Percentiles rank a stretch among this genome's conserved stretches.
Conservation (phyloP, 2,113 vertebrate genomes). For the Archilochus colubris region DNA sequence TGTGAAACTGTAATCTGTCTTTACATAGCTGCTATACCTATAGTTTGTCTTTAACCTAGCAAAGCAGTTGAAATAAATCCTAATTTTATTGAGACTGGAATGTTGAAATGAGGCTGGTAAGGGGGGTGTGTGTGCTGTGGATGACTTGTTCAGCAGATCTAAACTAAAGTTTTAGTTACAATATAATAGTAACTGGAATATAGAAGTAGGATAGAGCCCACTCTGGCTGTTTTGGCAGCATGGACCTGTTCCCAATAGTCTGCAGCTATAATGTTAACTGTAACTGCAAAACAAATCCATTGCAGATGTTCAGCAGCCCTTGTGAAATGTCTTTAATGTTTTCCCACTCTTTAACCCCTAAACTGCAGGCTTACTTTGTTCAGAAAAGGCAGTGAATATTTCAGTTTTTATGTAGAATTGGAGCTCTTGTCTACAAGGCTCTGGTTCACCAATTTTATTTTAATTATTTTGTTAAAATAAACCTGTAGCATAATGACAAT, state of each 20-base stretch:
- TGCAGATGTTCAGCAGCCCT: constrained; percentile 44
- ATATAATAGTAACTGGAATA: not conserved
- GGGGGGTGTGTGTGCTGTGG: not conserved
- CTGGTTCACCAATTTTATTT: not conserved
- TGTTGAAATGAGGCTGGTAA: not conserved
- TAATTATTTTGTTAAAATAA: not conserved
- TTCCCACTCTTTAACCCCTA: constrained; percentile 4
- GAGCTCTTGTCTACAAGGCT: not conserved
- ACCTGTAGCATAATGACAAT: constrained; percentile 23
- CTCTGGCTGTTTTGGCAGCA: not conserved
- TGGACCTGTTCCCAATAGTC: constrained; percentile 17
- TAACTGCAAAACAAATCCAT: constrained; percentile 35
- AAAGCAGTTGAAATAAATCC: not conserved
- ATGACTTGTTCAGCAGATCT: not conserved
- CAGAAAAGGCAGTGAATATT: not conserved
- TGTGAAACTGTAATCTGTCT: not conserved
- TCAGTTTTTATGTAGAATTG: not conserved
- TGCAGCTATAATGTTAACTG: constrained; percentile 45
- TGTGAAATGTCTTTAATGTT: constrained; percentile 10
- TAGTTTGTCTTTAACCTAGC: not conserved
- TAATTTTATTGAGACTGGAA: not conserved
- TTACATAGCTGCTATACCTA: not conserved
- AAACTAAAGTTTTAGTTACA: not conserved
- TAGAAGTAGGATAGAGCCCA: not conserved
- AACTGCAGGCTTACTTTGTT: not conserved